phyloP scores from a whole-genome alignment of 2,888 invertebrate species.

The Polylopha cassiicola region DNA sequence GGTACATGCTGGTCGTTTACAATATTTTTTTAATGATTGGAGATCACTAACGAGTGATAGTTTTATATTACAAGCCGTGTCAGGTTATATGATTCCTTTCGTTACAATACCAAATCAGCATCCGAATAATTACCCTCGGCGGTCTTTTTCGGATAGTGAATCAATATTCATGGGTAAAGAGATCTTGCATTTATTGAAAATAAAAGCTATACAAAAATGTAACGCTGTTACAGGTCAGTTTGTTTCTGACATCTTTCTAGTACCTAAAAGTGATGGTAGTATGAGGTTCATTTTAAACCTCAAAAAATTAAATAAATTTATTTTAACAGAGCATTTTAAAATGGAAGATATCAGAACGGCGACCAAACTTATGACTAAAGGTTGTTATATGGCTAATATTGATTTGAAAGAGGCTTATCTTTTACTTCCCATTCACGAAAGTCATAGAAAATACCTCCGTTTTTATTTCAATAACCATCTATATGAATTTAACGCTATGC shows the following conservation, averaged over 20 bases:
- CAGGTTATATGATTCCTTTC: too few species aligned
- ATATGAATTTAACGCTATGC: constrained; percentile 18
- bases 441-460: background rate
- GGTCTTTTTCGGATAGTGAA: too few species aligned
- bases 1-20: too few species aligned
- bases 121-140: too few species aligned
- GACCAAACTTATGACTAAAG: background rate
- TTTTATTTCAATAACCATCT: constrained; percentile 11
- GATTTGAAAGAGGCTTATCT: background rate
- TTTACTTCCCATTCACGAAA: background rate
- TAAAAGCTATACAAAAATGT: too few species aligned
- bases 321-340: background rate
- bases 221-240: too few species aligned
- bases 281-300: background rate
- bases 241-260: background rate
- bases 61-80: too few species aligned
- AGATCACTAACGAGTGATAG: too few species aligned
- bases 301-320: background rate
- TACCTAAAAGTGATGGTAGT: background rate
- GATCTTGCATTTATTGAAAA: too few species aligned
- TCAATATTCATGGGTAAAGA: too few species aligned
- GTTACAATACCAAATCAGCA: too few species aligned
- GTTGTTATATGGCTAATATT: background rate
- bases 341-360: background rate
- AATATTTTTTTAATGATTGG: too few species aligned